Evolutionary conservation across 2,113 vertebrate species (phyloP).

Genomic region (Hypanus sabinus): DNA sequence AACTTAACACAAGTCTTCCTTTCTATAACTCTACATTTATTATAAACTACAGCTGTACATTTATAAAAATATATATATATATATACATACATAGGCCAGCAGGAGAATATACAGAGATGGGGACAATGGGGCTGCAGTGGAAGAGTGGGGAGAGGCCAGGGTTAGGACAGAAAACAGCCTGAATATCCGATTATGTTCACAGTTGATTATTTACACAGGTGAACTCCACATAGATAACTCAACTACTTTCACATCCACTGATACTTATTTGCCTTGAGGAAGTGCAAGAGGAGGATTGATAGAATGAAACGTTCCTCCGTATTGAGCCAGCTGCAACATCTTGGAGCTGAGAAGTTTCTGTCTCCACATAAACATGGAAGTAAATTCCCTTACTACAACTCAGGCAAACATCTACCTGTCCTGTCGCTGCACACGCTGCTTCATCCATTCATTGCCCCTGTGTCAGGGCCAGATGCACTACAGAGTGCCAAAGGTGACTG

Average conservation of each 20-base stretch:
- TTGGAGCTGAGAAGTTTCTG: not conserved
- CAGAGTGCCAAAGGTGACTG: not conserved
- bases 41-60: not conserved
- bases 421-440: not conserved
- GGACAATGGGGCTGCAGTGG: not conserved
- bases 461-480: too few species aligned
- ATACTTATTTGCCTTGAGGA: not conserved
- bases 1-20: too few species aligned
- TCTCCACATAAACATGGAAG: not conserved
- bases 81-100: not conserved
- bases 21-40: conserved; percentile 16
- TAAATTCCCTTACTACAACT: not conserved
- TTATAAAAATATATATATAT: not conserved
- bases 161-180: not conserved
- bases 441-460: not conserved
- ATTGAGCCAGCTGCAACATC: not conserved
- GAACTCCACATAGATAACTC: not conserved
- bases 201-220: not conserved
- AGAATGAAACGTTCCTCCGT: not conserved
- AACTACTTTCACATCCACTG: not conserved
- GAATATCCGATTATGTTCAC: not conserved
- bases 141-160: not conserved
- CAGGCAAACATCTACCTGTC: not conserved
- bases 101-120: not conserved
- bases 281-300: not conserved